Base-by-base conservation (phyloP, 2,113 vertebrate species). In the Vanacampus margaritifer region DNA sequence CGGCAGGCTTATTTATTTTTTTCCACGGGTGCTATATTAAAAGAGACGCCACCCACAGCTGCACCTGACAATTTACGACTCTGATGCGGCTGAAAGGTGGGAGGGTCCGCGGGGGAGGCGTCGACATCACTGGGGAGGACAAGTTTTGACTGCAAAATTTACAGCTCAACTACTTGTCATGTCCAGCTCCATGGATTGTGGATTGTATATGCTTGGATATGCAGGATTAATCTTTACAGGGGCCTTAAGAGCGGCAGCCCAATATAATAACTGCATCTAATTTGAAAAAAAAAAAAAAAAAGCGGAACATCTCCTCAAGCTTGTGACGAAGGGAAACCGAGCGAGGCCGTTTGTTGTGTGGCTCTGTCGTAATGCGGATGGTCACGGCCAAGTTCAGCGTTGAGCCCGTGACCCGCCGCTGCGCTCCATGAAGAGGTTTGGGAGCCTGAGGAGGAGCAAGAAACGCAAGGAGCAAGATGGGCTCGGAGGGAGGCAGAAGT, bases 381-480 rank as follows among this genome's bases (percentile, higher is more conserved):
- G 80, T 82, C 82, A 85, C 87, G 88, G 36, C 87, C 68, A 75
- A 43, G 78, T 76, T 83, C 72, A 74, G 48, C 65, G 61, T 78
- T 60, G 68, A 78, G 76, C 26, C 62, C 21, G 64, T 51, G 41
- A 79, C 76, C 82, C 84, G 62, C 78, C 69, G 54, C 21, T 3
- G 87, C 68, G 79, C 82, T 91, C 87, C 89, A 98, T 98, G 96
- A 98, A 97, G 94, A 94, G 95, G 60, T 97, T 98, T 81, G 94
- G 95, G 78, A 98, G 95, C 72, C 90, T 98, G 70, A 91, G 95
- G 84, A 92, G 93, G 70, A 95, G 79, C 91, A 98, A 94, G 92
- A 98, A 95, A 79, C 91, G 82, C 54, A 90, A 90, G 86, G 90
- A 91, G 69, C 87, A 88, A 66, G 89, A 89, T 76, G 84, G 83